Evolutionary conservation across 2,797 vertebrate genomes (phyloP).

Genomic region (Lacerta viridis): DNA sequence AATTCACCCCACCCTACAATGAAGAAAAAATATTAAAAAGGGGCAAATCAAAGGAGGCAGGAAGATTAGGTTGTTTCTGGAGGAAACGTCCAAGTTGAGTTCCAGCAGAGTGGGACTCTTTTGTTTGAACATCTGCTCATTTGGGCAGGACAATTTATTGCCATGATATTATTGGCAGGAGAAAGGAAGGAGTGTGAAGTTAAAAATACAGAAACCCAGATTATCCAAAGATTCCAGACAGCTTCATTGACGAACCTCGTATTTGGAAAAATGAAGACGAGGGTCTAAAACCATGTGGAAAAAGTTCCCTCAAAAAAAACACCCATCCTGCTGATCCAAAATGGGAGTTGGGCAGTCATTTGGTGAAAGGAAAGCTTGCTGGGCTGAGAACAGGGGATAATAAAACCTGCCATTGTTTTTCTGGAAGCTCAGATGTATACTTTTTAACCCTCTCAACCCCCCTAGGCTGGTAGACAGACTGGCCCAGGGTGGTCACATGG

Average conservation of each 20-base stretch:
- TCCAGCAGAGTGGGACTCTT: not conserved
- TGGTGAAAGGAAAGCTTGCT: not conserved
- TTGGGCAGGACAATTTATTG: slow-evolving; percentile 28
- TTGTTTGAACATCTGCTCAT: slow-evolving; percentile 17
- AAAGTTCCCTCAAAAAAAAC: not conserved
- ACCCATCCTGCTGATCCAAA: not conserved
- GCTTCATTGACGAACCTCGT: not conserved
- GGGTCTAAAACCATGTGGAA: not conserved
- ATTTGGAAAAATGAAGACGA: not conserved
- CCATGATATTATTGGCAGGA: slow-evolving; percentile 32
- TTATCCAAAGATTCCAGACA: slow-evolving; percentile 7
- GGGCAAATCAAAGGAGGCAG: not conserved
- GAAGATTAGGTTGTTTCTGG: not conserved
- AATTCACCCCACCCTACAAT: not conserved
- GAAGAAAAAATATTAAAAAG: too few species aligned
- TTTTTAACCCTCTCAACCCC: too few species aligned
- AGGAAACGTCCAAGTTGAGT: not conserved
- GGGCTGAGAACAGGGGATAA: too few species aligned
- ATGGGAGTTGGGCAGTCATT: not conserved
- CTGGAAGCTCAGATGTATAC: too few species aligned
- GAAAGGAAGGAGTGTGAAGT: not conserved
- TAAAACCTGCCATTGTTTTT: too few species aligned
- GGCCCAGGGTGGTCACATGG: too few species aligned
- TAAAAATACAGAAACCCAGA: slow-evolving; percentile 13
- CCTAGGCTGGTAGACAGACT: too few species aligned